Percentiles rank a stretch among this genome's conserved stretches.
Evolutionary conservation across 2,797 vertebrate species (phyloP).

Genomic region (Falco berigora): DNA sequence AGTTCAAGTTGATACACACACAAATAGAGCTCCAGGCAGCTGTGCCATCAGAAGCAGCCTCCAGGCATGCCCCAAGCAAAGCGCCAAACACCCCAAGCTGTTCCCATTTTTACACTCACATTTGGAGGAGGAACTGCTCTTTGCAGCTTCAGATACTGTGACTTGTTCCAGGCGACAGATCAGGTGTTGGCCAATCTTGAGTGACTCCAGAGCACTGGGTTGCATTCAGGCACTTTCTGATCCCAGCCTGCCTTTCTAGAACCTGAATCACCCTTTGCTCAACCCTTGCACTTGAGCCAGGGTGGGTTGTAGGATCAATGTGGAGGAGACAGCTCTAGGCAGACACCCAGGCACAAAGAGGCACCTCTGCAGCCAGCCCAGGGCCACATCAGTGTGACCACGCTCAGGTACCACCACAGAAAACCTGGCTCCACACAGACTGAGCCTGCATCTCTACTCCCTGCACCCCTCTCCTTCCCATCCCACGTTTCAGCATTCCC

Average conservation of each 20-base stretch:
- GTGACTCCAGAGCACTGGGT: neutral
- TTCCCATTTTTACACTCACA: neutral
- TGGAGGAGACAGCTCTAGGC: accelerated
- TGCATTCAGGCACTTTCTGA: neutral
- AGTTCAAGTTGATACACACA: neutral
- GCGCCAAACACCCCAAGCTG: neutral
- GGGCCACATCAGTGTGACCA: accelerated
- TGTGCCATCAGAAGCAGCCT: neutral
- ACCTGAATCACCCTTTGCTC: neutral
- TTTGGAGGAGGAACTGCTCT: neutral
- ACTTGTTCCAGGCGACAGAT: neutral
- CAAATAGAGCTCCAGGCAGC: neutral
- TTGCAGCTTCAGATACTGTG: neutral
- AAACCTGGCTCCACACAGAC: neutral
- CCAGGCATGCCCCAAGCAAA: neutral
- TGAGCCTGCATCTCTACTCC: neutral
- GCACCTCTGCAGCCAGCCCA: neutral
- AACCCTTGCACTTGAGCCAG: neutral
- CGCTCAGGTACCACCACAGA: neutral
- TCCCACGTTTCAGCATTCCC: neutral
- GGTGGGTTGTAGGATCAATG: accelerated
- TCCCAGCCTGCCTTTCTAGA: neutral
- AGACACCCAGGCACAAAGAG: neutral
- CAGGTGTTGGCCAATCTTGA: neutral
- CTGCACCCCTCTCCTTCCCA: neutral